Evolutionary conservation across 2,888 invertebrate species (phyloP).

Genomic region (Phasia obesa): DNA sequence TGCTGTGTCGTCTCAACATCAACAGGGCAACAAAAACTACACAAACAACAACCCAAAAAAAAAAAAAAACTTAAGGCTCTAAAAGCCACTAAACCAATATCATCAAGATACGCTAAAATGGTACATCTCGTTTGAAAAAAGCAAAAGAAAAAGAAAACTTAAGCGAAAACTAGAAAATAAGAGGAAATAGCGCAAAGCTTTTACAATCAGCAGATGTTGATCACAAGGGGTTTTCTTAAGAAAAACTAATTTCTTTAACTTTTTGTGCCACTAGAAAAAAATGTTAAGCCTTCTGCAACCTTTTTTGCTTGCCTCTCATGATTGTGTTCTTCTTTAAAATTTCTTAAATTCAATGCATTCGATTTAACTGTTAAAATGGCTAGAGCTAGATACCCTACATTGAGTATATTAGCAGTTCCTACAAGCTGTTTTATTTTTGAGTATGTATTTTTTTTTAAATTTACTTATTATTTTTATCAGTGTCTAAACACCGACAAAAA

Average conservation of each 20-base stretch:
- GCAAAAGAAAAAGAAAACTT: constrained; percentile 2
- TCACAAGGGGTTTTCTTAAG: constrained; percentile 62
- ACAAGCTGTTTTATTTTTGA: no score
- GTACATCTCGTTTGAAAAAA: constrained; percentile 53
- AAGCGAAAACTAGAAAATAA: constrained; percentile 43
- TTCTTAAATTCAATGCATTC: constrained; percentile 52
- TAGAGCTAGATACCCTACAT: constrained; percentile 18
- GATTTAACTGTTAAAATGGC: constrained; percentile 58
- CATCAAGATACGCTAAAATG: constrained; percentile 63
- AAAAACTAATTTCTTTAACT: constrained; percentile 66
- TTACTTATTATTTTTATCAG: no score
- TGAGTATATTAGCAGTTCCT: not conserved
- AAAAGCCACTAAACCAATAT: constrained; percentile 62
- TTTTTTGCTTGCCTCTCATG: constrained; percentile 21
- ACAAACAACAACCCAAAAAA: not conserved
- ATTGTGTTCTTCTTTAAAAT: constrained; percentile 61
- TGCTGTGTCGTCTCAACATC: constrained; percentile 61
- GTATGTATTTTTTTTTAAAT: no score
- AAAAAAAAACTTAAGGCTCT: not conserved
- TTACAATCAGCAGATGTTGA: constrained; percentile 70
- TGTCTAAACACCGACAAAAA: no score
- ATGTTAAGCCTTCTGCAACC: constrained; percentile 61
- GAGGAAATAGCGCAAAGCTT: constrained; percentile 41
- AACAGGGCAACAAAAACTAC: constrained; percentile 5
- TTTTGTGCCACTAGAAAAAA: constrained; percentile 59